Evolutionary conservation across 2,888 invertebrate genomes (phyloP), one percentile per base, ranked within the genome.

Genomic region (Minunthozetes semirufus): DNA sequence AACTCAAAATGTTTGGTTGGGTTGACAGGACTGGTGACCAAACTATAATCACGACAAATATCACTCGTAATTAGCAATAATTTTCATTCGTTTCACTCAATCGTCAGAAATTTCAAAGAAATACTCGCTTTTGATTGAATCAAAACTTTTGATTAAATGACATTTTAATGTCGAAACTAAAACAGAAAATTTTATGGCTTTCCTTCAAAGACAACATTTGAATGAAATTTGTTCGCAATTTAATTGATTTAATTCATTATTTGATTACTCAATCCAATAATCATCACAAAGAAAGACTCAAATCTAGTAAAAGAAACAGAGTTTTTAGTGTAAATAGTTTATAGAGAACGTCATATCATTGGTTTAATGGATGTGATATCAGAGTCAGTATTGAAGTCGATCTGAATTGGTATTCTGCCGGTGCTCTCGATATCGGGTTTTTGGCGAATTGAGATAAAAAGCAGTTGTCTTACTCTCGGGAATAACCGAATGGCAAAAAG

Each of bases 381-480:
- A 3, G 19, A 61, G 27, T 42, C 42, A 13, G 42, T 56, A 25
- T 56, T 56, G 25, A 56, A 56, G 25, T 19, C 56, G 1, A 2
- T 29, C 22, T 15, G 29, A 61, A 61, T 63, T 63, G 33, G 33
- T 63, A 63, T 63, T 29, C 63, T 63, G 19, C 19, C 33, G 63
- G 19, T 33, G 63, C 19, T 29, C 63, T 63, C 63, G 33, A 63
- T 63, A 63, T 63, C 63, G 27, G 27, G 63, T 63, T 56, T 42
- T 63, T 63, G 63, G 63, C 33, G 17, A 63, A 63, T 63, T 25
- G 22, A 63, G 63, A 63, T 63, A 63, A 63, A 27, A 33, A 33
- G 29, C 63, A 63, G 63, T 63, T 38, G 63, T 63, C 27, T 29
- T 33, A 63, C 63, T 63, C 63, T 38, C 19, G 63, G 63, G 63